Evolutionary conservation across 2,113 vertebrate species (phyloP).

Genomic region (Climacteris rufus): DNA sequence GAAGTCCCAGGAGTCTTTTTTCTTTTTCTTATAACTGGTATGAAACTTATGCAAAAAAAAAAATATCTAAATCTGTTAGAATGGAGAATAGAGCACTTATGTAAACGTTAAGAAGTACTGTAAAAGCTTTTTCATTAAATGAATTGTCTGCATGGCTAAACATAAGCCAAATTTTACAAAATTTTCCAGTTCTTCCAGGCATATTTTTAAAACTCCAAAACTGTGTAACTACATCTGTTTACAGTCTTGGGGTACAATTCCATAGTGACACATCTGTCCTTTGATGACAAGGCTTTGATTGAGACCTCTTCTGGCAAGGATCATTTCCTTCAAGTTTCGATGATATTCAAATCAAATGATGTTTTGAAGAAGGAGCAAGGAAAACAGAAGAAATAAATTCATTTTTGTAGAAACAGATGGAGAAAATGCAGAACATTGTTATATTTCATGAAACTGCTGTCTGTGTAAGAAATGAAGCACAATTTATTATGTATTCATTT

Average conservation of each 20-base stretch:
- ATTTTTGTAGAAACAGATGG: slow-evolving; percentile 66
- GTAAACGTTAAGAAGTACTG: background rate
- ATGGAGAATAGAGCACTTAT: background rate
- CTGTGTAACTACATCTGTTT: background rate
- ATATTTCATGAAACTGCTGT: slow-evolving; percentile 49
- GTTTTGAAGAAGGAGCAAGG: background rate
- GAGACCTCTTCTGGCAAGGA: background rate
- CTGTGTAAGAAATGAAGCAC: slow-evolving; percentile 58
- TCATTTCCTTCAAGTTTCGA: background rate
- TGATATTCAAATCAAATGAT: slow-evolving; percentile 16
- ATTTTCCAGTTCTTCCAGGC: background rate
- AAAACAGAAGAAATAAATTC: slow-evolving; percentile 41
- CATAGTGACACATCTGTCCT: background rate
- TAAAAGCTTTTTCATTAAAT: background rate
- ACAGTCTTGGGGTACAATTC: background rate
- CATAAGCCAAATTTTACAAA: background rate
- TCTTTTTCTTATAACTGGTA: background rate
- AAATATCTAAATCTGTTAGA: background rate
- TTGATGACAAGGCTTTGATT: background rate
- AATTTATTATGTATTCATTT: slow-evolving; percentile 15
- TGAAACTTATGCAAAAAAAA: background rate
- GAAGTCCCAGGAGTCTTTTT: background rate
- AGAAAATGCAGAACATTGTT: slow-evolving; percentile 54
- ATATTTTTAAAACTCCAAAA: background rate
- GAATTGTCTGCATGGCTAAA: background rate